Base-by-base conservation (phyloP, 2,888 invertebrate species). In the Eupithecia tripunctaria region DNA sequence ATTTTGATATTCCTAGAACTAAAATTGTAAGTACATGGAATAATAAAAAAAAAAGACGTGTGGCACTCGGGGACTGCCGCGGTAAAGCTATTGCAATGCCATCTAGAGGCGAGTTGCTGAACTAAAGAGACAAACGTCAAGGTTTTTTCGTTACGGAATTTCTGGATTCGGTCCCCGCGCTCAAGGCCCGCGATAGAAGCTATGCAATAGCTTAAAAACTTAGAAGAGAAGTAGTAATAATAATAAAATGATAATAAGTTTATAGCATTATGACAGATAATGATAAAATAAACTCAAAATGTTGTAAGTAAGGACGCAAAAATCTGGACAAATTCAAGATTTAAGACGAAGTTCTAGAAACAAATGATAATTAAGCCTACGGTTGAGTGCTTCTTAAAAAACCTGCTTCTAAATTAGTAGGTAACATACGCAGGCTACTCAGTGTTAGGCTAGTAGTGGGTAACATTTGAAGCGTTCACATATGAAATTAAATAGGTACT, bases 281-380 rank as follows among this genome's bases (percentile, higher is more conserved):
- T 27, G 14, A 56, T 8, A 41, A 15, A 43, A 43, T 5, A 59
- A 15, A 27, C 14, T 15, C 15, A 15, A 15, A 27, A 27, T 14
- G 1, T 15, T 25, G 6, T 7, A 43, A 18, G 15, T 32, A 62
- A 43, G 63, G 56, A 29, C 38, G 63, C 25, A 43, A 64, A 67
- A 47, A 66, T 70, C 63, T 70, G 67, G 73, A 73, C 70, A 70
- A 51, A 69, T 18, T 70, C 8, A 70, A 25, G 41, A 73, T 27
- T 41, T 14, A 59, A 64, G 51, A 63, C 60, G 15, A 25, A 41
- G 62, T 67, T 67, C 62, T 21, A 32, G 62, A 62, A 62, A 62
- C n/a, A 32, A 62, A 27, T 43, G n/a, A 21, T 41, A 62, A n/a
- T n/a, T 12, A 29, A 47, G 38, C 5, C 27, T 10, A 70, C 51